Evolutionary conservation across 2,888 invertebrate species (phyloP).

Genomic region (Hedya salicella): DNA sequence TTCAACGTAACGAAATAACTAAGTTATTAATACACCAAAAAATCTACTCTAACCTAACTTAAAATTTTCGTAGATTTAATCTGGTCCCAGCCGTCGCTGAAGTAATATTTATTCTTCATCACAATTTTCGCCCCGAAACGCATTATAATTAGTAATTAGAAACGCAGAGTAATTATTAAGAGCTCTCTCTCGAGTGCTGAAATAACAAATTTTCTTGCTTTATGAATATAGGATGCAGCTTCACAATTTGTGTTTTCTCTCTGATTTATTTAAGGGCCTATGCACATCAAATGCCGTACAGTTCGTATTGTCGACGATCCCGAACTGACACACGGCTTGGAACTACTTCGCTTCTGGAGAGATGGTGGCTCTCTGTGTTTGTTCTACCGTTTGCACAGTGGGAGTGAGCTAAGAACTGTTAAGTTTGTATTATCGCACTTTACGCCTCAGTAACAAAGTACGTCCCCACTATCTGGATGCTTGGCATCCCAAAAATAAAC

Average conservation of each 20-base stretch:
- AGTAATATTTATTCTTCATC: slow-evolving; percentile 40
- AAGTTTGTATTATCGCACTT: no score
- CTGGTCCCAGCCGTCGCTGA: neutral
- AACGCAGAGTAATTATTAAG: slow-evolving; percentile 23
- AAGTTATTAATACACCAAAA: neutral
- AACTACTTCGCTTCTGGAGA: no score
- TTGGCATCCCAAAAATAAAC: no score
- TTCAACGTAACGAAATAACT: neutral
- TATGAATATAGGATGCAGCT: neutral
- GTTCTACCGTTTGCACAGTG: no score
- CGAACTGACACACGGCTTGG: no score
- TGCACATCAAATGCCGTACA: no score
- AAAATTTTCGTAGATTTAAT: slow-evolving; percentile 7
- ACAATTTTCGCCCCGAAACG: slow-evolving; percentile 22
- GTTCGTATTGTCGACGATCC: no score
- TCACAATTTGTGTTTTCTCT: neutral
- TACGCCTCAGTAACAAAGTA: no score
- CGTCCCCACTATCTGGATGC: no score
- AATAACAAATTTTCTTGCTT: slow-evolving; percentile 4
- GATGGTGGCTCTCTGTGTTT: no score
- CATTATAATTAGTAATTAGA: slow-evolving; percentile 38
- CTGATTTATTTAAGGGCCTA: no score
- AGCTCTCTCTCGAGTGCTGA: slow-evolving; percentile 6
- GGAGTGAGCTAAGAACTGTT: no score
- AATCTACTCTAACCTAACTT: neutral